Evolutionary conservation across 2,797 vertebrate genomes (phyloP).

Genomic region (Sciaenops ocellatus): DNA sequence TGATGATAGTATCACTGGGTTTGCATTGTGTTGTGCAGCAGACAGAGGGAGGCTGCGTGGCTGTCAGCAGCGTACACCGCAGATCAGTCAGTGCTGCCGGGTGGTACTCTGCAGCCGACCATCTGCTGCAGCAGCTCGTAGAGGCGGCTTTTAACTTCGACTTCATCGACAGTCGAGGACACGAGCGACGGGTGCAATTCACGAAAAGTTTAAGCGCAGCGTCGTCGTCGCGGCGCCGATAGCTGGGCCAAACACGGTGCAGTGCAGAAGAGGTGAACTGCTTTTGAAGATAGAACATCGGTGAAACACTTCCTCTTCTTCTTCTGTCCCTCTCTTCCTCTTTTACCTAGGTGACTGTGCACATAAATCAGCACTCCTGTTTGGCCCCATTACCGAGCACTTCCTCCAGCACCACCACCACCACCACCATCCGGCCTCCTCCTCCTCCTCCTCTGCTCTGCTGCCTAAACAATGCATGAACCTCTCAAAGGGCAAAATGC

Average conservation of each 20-base stretch:
- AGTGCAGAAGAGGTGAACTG: conserved; percentile 32
- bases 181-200: conserved; percentile 28
- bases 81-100: conserved; percentile 38
- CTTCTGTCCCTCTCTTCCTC: conserved; percentile 11
- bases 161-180: conserved; percentile 48
- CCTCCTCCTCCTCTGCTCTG: conserved; percentile 47
- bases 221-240: neutral
- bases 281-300: conserved; percentile 51
- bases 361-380: conserved; percentile 77
- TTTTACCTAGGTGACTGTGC: conserved; percentile 58
- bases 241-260: conserved; percentile 23
- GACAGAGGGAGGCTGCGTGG: conserved; percentile 22
- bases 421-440: conserved; percentile 59
- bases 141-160: conserved; percentile 40
- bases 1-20: neutral
- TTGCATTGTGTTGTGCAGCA: conserved; percentile 44
- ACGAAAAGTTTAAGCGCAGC: conserved; percentile 28
- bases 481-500: conserved; percentile 90
- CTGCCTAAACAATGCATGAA: conserved; percentile 95
- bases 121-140: conserved; percentile 46
- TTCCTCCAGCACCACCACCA: conserved; percentile 45
- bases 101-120: conserved; percentile 32
- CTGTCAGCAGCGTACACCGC: conserved; percentile 42
- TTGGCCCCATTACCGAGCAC: conserved; percentile 78
- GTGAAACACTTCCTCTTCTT: conserved; percentile 29